Conservation (phyloP, 1,140 invertebrate genomes). For the Zaprionus vittiger region DNA sequence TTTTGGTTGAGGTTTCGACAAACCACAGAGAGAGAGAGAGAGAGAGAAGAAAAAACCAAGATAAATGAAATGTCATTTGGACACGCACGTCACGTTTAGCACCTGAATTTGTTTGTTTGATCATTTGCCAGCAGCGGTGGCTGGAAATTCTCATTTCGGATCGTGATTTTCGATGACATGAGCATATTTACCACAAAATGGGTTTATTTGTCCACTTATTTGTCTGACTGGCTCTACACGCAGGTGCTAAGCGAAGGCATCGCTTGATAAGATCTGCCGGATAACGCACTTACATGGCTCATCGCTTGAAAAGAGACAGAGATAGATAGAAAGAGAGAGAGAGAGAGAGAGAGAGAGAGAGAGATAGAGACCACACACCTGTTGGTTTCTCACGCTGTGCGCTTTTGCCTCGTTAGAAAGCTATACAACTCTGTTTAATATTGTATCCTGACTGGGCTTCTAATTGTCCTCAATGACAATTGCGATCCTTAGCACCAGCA, state of each 20-base stretch:
- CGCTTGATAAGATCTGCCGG: conserved; percentile 53
- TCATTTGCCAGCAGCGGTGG: conserved; percentile 21
- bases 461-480: conserved; percentile 27
- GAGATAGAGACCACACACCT: conserved; percentile 25
- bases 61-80: conserved; percentile 70
- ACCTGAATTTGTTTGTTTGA: conserved; percentile 60
- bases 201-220: conserved; percentile 63
- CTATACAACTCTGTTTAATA: conserved; percentile 40
- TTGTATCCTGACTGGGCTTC: conserved; percentile 13
- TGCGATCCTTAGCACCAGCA: conserved; percentile 27
- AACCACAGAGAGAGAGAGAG: conserved; percentile 21
- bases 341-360: neutral
- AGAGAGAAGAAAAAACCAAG: conserved; percentile 7
- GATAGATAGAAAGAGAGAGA: neutral
- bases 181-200: conserved; percentile 76
- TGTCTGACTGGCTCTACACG: conserved; percentile 22
- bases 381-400: conserved; percentile 37
- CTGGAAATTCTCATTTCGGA: conserved; percentile 33
- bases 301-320: neutral
- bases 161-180: conserved; percentile 77
- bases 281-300: conserved; percentile 29
- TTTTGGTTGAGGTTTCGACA: conserved; percentile 7
- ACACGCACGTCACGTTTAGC: conserved; percentile 63
- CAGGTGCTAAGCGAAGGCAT: conserved; percentile 63
- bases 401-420: conserved; percentile 24